Conservation (phyloP, 2,888 invertebrate genomes). For the Chymomyza procnemis region DNA sequence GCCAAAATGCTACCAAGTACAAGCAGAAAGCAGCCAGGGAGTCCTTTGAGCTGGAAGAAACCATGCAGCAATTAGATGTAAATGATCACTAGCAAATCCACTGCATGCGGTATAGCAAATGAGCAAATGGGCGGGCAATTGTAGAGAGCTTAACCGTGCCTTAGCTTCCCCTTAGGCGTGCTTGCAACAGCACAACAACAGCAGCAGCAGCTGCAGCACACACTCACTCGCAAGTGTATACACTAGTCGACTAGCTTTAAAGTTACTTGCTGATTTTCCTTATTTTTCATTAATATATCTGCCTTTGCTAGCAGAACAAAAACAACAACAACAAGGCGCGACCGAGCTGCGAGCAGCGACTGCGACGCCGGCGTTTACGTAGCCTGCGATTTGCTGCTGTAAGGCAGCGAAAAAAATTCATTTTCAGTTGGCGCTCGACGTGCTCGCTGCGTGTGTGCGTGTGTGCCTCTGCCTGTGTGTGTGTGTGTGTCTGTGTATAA, state of each 20-base stretch:
- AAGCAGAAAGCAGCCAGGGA: conserved; percentile 44
- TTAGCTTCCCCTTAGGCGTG: too few relatives aligned
- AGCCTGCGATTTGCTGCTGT: conserved; percentile 56
- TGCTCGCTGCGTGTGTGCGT: conserved; percentile 59
- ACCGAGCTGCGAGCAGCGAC: conserved; percentile 21
- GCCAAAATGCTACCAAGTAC: conserved; percentile 68
- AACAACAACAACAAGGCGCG: conserved; percentile 20
- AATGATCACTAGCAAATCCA: conserved; percentile 19
- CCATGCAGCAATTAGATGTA: conserved; percentile 75
- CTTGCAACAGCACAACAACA: neutral
- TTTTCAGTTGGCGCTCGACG: conserved; percentile 64
- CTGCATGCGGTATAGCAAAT: neutral
- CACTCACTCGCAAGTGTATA: too few relatives aligned
- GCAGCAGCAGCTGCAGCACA: neutral
- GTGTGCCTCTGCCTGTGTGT: conserved; percentile 51
- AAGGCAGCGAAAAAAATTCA: conserved; percentile 70
- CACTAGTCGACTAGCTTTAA: too few relatives aligned
- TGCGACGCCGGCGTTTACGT: conserved; percentile 35
- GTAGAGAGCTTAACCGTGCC: too few relatives aligned
- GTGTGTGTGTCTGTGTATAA: conserved; percentile 28
- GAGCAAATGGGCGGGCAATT: neutral
- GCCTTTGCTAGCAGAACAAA: neutral
- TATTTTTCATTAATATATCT: neutral
- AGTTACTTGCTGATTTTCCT: conserved; percentile 1
- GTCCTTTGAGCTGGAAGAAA: conserved; percentile 75